Conservation (phyloP, 2,797 vertebrate species). For the Phoebastria nigripes region DNA sequence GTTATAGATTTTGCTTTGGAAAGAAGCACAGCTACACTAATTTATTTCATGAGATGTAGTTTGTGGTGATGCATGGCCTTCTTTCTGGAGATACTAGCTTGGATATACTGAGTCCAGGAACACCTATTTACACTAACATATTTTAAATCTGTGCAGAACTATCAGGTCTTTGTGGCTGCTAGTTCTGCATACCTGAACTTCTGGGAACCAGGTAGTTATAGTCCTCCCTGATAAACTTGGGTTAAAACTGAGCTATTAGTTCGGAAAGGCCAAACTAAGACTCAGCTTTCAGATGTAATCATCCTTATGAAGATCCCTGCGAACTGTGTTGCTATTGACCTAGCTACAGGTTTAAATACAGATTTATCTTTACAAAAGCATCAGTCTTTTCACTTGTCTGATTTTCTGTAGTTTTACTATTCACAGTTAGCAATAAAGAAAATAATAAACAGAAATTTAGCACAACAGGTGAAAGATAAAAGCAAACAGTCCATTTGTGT, state of each 20-base stretch:
- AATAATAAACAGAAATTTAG: not conserved
- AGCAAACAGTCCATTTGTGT: not conserved
- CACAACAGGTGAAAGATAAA: not conserved
- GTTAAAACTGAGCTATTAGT: not conserved
- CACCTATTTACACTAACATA: rapidly evolving
- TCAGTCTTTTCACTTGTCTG: not conserved
- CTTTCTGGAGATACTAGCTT: not conserved
- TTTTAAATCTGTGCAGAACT: not conserved
- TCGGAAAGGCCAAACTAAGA: not conserved
- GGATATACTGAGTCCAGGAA: not conserved
- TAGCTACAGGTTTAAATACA: not conserved
- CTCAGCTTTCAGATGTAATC: not conserved
- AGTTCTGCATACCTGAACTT: not conserved
- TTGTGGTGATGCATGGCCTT: not conserved
- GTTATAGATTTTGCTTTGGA: not conserved
- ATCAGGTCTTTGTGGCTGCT: not conserved
- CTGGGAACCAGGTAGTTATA: not conserved
- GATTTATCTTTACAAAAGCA: not conserved
- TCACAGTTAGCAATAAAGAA: not conserved
- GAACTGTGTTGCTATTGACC: not conserved
- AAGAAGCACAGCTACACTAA: not conserved
- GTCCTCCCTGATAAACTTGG: not conserved
- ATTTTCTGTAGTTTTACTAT: not conserved
- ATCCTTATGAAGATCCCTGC: not conserved
- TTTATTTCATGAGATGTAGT: not conserved